Base-by-base conservation (phyloP, 2,797 vertebrate genomes). In the Sebastolobus alascanus region DNA sequence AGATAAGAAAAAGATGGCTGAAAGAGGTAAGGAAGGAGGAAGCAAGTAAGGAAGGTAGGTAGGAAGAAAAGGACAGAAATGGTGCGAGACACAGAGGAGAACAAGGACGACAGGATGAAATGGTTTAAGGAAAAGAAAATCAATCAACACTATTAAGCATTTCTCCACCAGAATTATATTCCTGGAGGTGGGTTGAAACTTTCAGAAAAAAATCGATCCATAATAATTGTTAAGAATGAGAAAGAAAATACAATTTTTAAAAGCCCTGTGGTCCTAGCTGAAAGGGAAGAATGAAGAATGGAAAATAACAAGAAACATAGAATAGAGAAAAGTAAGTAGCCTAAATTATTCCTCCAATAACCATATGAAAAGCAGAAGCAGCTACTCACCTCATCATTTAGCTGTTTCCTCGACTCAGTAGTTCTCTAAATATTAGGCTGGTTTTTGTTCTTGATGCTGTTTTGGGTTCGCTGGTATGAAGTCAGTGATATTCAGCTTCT, bases 351-450 rank as follows among this genome's bases (percentile, higher is more conserved):
- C 4, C 60, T 63, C 8, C 29, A 18, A 63, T 6, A 61, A 18
- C 6, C 18, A 25, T 37, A 38, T 58, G 5, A 35, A 61, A 63
- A 16, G 14, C 4, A 65, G 22, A 43, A 65, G 20, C 60, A 11
- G 60, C 20, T 22, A 4, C 64, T 46, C 64, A 66, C 67, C 29
- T 54, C 67, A 68, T 68, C 20, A 35, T 68, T 54, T 12, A 54
- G 46, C 67, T 68, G 18, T 67, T 68, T 68, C 29, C 27, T 68
- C 27, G 9, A n/a, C 43, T 43, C 64, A 4, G 38, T 29, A 46
- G 8, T 67, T 13, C 65, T 31, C 9, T 68, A 33, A 52, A 31
- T 35, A 11, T 68, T 18, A 1, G 64, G 25, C 25, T 29, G 64
- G 2, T 66, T 29, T 25, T 9, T 27, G 22, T 13, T 25, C 11